Base-by-base conservation (phyloP, 1,140 invertebrate species). In the Musca domestica region DNA sequence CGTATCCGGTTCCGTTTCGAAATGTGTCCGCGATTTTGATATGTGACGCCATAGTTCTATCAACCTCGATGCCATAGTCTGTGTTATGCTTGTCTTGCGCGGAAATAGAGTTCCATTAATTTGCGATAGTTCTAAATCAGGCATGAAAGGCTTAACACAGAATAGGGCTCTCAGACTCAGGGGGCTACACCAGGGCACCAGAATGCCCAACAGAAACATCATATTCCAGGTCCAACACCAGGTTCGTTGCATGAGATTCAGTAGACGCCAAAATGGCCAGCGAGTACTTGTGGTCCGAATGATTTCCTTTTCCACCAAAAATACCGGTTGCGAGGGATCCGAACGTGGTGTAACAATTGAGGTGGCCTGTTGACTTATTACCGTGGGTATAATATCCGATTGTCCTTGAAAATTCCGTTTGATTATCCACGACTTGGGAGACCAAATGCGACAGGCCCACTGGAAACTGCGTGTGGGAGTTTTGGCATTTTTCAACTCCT, bases 171-270 rank as follows among this genome's bases (percentile, higher is more conserved):
- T 84, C n/a, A 97, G 75, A 52, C 93, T 92, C 2, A 97, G 83
- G 19, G 93, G 90, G 80, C 93, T 95, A 76, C 92, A 95, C 93
- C 94, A 96, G 17, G 95, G 94, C 48, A 97, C 87, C 30, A 95
- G 86, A 66, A 95, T 92, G 52, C 93, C 93, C 72, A 96, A 89
- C 64, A 95, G 84, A 76, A 94, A 96, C 89, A 96, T 94, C 17
- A 92, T 90, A 83, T 97, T 96, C 91, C 93, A 95, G n/a, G 90
- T 91, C 94, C 94, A 96, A 75, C 90, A 90, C 90, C 93, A 94
- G 1, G 91, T 92, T 66, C 88, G 78, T 84, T 86, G 75, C 69
- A 84, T 77, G 19, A 80, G 69, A 73, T 82, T 82, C 46, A 82
- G 67, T n/a, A 82, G 88, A 63, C 95, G 86, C 95, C 95, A 98